Percentiles rank a stretch among this genome's conserved stretches.
Conservation (phyloP, 2,113 vertebrate genomes). For the Bubo blakistoni region DNA sequence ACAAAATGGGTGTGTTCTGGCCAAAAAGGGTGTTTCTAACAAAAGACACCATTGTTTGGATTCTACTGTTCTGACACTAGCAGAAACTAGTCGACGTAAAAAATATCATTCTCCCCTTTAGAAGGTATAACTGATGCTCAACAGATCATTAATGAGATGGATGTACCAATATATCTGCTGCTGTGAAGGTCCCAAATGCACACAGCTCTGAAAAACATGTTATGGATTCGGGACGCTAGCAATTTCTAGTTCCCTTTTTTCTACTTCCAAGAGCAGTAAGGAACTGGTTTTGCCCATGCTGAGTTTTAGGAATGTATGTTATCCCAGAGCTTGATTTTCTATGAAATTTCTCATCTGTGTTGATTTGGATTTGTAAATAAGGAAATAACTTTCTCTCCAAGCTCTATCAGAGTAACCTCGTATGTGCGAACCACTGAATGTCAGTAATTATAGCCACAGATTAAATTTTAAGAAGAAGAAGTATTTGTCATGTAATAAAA, state of each 20-base stretch:
- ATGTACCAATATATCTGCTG: constrained; percentile 56
- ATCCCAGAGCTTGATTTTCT: not conserved
- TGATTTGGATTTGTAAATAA: constrained; percentile 8
- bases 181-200: constrained; percentile 50
- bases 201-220: constrained; percentile 18
- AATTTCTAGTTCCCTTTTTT: not conserved
- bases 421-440: not conserved
- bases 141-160: constrained; percentile 54
- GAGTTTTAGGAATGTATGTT: not conserved
- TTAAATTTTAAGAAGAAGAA: not conserved
- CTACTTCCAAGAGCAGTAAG: not conserved
- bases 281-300: not conserved
- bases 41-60: not conserved
- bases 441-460: not conserved
- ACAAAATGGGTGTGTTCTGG: not conserved
- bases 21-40: not conserved
- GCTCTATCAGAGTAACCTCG: not conserved
- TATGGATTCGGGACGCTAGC: not conserved
- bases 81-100: not conserved
- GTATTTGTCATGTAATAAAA: not conserved
- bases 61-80: not conserved
- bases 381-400: not conserved
- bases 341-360: not conserved
- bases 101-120: constrained; percentile 19
- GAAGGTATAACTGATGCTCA: constrained; percentile 45